Percentiles rank a stretch among this genome's conserved stretches.
Conservation (phyloP, 1,140 invertebrate species). For the Drosophila seguyi region DNA sequence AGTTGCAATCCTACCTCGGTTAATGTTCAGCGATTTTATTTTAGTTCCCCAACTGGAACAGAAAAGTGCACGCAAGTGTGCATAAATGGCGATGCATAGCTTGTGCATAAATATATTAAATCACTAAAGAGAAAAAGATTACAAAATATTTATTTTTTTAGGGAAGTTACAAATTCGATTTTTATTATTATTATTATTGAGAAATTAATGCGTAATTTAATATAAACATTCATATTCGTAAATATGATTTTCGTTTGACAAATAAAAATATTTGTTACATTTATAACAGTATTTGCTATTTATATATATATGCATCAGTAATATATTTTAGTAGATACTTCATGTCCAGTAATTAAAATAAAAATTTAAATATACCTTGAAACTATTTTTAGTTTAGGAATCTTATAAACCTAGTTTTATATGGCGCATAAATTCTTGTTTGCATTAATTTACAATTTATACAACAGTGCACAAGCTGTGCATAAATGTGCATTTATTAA, state of each 20-base stretch:
- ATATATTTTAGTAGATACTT: too few species aligned
- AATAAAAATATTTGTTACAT: too few species aligned
- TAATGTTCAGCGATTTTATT: conserved; percentile 58
- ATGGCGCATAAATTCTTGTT: conserved; percentile 17
- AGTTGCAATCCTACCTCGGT: conserved; percentile 20
- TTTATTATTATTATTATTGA: too few species aligned
- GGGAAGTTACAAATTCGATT: neutral
- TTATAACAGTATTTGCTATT: too few species aligned
- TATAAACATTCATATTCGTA: too few species aligned
- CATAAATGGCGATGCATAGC: conserved; percentile 29
- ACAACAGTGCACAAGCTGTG: conserved; percentile 53
- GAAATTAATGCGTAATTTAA: too few species aligned
- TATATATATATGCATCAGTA: too few species aligned
- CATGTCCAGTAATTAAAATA: too few species aligned
- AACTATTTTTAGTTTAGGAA: neutral
- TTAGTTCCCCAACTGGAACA: conserved; percentile 26
- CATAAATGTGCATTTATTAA: conserved; percentile 57
- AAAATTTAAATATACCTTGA: too few species aligned
- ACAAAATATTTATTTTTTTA: neutral
- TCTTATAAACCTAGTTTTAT: neutral
- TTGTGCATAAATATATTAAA: neutral
- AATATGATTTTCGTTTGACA: too few species aligned
- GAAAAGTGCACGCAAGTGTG: conserved; percentile 54
- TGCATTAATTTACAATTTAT: conserved; percentile 68
- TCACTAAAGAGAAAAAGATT: neutral